Percentiles rank a stretch among this genome's conserved stretches.
phyloP scores from a whole-genome alignment of 2,797 vertebrate species.

The Podarcis siculus region DNA sequence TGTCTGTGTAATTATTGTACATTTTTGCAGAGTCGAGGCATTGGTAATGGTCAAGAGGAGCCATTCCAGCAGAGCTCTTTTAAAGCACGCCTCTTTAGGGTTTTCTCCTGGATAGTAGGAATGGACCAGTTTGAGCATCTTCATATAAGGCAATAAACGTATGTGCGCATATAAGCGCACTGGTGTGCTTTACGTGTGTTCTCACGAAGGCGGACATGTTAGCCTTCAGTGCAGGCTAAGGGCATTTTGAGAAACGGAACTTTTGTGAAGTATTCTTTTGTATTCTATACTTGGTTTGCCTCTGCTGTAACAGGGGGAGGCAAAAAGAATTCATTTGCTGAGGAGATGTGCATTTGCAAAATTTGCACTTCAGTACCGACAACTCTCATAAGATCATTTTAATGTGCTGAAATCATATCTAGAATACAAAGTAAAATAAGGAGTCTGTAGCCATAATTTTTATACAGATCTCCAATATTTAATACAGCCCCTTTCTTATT shows the following conservation, averaged over 20 bases:
- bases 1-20: conserved; percentile 57
- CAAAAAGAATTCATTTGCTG: not conserved
- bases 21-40: conserved; percentile 69
- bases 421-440: conserved; percentile 3
- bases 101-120: conserved; percentile 84
- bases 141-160: conserved; percentile 85
- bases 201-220: not conserved
- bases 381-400: not conserved
- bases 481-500: not conserved
- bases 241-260: rapidly evolving
- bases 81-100: conserved; percentile 78
- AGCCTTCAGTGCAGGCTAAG: conserved; percentile 70
- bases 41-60: conserved; percentile 80
- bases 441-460: not conserved
- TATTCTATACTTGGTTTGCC: rapidly evolving
- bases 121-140: conserved; percentile 77
- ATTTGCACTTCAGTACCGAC: conserved; percentile 6
- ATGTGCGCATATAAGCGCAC: conserved; percentile 69
- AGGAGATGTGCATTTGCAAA: not conserved
- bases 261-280: not conserved
- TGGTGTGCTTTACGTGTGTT: conserved; percentile 55
- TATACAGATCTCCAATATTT: conserved; percentile 15
- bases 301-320: not conserved
- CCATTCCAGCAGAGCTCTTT: conserved; percentile 71
- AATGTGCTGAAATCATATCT: not conserved